Evolutionary conservation across 2,797 vertebrate genomes (phyloP), one percentile per base, ranked within the genome.

Genomic region (Thunnus albacares): DNA sequence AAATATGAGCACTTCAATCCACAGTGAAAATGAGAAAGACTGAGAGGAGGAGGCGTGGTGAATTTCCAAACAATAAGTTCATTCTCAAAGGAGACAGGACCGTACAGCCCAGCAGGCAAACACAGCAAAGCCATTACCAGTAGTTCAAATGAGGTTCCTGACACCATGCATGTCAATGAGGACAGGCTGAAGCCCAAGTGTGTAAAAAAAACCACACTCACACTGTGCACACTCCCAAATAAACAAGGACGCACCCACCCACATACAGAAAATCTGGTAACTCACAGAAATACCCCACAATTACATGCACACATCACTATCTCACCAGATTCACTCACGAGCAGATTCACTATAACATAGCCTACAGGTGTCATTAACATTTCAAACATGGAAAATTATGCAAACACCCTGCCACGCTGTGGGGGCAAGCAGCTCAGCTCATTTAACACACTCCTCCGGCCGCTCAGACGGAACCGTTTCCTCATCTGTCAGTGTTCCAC

Each of bases 351-450:
- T 76, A 59, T 53, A 81, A 67, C 72, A 74, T 82, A 80, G 88
- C 91, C 91, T 83, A 80, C 89, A 92, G 92, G 88, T 93, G 85
- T 80, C 71, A 88, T 93, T 93, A 92, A 90, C 76, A 84, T 91
- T 89, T 94, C 79, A 92, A 84, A 93, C 59, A 86, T 84, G 80
- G 62, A 85, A 82, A 89, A 90, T 88, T 85, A 93, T 90, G 76
- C 89, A 89, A 90, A 93, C 80, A 65, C 70, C 12, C 68, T 9
- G 13, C 51, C 22, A 30, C 5, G n/a, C 84, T 76, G 66, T 58
- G 68, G 79, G 81, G 78, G 28, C 75, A 76, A 77, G 72, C 60
- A 63, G 75, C 57, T 85, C 55, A 70, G 80, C 82, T 86, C 68
- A 82, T 82, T 89, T 80, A 82, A 80, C 73, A 75, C 80, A 80